Conservation (phyloP, 2,797 vertebrate genomes). For the Steatocranus sp. region DNA sequence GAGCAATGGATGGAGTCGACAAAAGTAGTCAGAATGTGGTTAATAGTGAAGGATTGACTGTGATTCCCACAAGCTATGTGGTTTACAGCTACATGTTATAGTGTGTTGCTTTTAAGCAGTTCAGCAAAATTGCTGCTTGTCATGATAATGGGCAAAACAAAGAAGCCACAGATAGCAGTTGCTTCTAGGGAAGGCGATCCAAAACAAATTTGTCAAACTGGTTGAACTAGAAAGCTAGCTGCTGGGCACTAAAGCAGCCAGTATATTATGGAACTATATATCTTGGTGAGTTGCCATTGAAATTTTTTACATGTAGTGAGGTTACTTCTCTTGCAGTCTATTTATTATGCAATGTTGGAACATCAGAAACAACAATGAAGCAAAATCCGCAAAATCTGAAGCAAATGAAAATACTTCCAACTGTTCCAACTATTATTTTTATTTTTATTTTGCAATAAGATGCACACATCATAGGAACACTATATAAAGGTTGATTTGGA, state of each 20-base stretch:
- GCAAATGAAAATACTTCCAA: neutral
- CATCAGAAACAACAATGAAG: neutral
- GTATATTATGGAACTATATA: no score
- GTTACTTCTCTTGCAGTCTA: neutral
- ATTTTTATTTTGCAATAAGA: neutral
- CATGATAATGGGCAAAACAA: neutral
- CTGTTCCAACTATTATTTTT: neutral
- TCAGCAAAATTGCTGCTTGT: neutral
- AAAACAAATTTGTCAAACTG: constrained; percentile 7
- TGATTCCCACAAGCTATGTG: neutral
- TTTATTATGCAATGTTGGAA: neutral
- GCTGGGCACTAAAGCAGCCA: neutral
- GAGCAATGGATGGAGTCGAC: neutral
- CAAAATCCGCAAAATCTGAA: neutral
- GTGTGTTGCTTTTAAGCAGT: neutral
- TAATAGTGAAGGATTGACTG: neutral
- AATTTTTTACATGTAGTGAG: neutral
- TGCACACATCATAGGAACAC: neutral
- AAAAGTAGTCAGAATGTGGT: neutral
- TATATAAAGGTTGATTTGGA: neutral
- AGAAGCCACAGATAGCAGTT: fast-evolving
- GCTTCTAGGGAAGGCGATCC: neutral
- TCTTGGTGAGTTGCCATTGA: neutral
- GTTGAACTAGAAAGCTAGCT: neutral
- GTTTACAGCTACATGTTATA: neutral